Evolutionary conservation across 2,113 vertebrate species (phyloP), one percentile per base, ranked within the genome.

Genomic region (Cebus imitator): DNA sequence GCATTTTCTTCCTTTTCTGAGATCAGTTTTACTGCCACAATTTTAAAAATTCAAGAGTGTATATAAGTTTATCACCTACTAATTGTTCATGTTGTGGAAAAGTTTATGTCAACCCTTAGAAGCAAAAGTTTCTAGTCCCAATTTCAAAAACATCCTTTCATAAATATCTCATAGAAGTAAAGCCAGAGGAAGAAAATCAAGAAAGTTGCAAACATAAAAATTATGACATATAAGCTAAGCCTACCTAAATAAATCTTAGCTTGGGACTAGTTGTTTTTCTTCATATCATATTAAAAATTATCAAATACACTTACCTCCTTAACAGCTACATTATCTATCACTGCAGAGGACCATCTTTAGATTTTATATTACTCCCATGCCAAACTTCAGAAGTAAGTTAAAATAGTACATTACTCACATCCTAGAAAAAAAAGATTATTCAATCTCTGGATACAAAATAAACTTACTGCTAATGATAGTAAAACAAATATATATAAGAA

Each of bases 101-200:
- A 85, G 25, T 72, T 92, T 68, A 80, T 37, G 32, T 79, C 90
- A 94, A 85, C 9, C 72, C 93, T 97, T 93, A 43, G 55, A 94
- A 95, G 40, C 40, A 48, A 86, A 93, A 85, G 14, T 83, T 73
- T 45, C 72, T 94, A 80, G 78, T 20, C 50, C 13, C 84, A 88
- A 87, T 96, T 91, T 95, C 27, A 70, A 87, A 96, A 95, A 92
- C 20, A 91, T 75, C 43, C 68, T 96, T 88, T 93, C 79, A 96
- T 83, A 89, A 76, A 90, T 88, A 92, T 89, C 75, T 97, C 94
- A 96, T 85, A 97, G 68, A 84, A 83, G 66, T 90, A 90, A 96
- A 95, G 73, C 35, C 91, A 87, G 66, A 79, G 81, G 32, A 73
- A 93, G 91, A 91, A 48, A 57, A 84, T 86, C 37, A 66, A 90